phyloP scores from a whole-genome alignment of 1,140 invertebrate genomes.

The Stenopsyche tienmushanensis region DNA sequence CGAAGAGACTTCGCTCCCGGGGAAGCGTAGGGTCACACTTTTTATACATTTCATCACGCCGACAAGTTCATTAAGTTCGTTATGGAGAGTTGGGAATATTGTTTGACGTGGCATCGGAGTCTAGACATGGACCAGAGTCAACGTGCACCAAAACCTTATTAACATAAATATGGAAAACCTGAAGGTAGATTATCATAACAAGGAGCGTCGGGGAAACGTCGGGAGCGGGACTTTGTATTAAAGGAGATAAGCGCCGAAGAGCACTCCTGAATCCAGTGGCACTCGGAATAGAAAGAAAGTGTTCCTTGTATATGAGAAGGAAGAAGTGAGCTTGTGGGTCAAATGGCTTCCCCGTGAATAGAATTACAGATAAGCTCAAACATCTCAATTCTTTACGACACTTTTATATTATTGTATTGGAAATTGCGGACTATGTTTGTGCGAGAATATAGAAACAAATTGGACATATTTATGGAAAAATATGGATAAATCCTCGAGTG shows the following conservation, averaged over 20 bases:
- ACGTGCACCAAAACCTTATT: constrained; percentile 12
- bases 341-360: too few species aligned
- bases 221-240: neutral
- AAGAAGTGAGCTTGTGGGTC: too few species aligned
- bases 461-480: too few species aligned
- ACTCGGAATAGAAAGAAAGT: neutral
- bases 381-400: too few species aligned
- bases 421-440: too few species aligned
- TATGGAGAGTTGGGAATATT: neutral
- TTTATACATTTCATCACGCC: constrained; percentile 5
- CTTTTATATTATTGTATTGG: too few species aligned
- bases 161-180: constrained; percentile 28
- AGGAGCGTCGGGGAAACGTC: constrained; percentile 7
- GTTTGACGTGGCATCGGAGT: neutral
- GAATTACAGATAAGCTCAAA: too few species aligned
- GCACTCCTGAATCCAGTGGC: neutral
- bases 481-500: too few species aligned
- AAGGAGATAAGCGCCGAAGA: neutral
- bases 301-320: too few species aligned
- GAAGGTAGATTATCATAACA: constrained; percentile 25
- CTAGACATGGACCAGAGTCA: neutral
- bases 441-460: too few species aligned
- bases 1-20: neutral
- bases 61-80: constrained; percentile 25
- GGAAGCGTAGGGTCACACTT: neutral